Evolutionary conservation across 2,797 vertebrate genomes (phyloP).

Genomic region (Cryptoprocta ferox): DNA sequence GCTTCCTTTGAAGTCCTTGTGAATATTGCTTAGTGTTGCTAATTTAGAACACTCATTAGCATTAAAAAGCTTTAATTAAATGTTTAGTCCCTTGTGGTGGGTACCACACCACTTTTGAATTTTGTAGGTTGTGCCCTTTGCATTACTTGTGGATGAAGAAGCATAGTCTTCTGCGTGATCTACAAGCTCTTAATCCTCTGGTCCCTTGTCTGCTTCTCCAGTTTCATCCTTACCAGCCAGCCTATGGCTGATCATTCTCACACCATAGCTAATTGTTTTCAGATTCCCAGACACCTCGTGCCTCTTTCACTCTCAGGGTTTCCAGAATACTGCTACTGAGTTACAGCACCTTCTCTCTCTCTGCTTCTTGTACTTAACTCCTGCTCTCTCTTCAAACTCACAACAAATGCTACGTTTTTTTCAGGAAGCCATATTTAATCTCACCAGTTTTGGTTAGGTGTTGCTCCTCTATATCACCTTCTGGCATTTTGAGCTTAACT

Average conservation of each 20-base stretch:
- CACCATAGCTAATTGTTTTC: not conserved
- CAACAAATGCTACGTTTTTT: not conserved
- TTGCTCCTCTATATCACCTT: not conserved
- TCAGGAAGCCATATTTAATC: not conserved
- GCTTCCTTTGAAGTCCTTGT: conserved; percentile 69
- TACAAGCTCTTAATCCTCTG: conserved; percentile 33
- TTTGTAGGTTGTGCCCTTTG: conserved; percentile 48
- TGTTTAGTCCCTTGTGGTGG: conserved; percentile 38
- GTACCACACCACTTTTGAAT: not conserved
- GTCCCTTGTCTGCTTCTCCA: not conserved
- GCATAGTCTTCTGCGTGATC: not conserved
- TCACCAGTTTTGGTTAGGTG: not conserved
- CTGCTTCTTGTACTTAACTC: not conserved
- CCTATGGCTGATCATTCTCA: not conserved
- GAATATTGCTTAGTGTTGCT: conserved; percentile 41
- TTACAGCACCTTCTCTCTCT: not conserved
- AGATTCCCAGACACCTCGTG: not conserved
- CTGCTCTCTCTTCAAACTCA: not conserved
- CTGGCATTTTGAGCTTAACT: not conserved
- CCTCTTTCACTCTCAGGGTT: not conserved
- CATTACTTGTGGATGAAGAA: not conserved
- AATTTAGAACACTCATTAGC: conserved; percentile 58
- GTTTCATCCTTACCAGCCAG: not conserved
- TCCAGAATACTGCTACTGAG: not conserved
- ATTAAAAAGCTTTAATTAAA: conserved; percentile 66